These are phyloP conservation scores for Drosophila nikananu DNA, from an alignment of 1,140 invertebrate genomes.

Conservation along the genomic window DNA sequence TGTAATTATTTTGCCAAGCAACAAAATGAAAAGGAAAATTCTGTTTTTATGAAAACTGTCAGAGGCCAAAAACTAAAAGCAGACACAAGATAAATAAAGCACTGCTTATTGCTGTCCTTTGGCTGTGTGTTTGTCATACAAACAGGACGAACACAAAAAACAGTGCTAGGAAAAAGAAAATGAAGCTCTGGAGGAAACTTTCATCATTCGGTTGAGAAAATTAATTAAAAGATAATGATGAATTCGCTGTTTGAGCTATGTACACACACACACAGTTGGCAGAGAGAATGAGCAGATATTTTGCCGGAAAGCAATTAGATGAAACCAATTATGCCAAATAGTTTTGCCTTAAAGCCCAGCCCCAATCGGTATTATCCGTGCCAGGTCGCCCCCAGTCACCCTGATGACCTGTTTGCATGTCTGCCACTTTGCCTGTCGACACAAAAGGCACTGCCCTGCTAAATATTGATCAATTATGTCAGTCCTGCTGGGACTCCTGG, in stretches of 20 bases:
- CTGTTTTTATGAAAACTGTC: constrained; percentile 58
- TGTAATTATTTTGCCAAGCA: constrained; percentile 62
- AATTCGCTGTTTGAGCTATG: constrained; percentile 53
- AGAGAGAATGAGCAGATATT: constrained; percentile 25
- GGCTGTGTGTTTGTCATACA: constrained; percentile 45
- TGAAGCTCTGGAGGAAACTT: constrained; percentile 52
- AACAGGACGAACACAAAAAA: constrained; percentile 25
- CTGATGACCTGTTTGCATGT: constrained; percentile 76
- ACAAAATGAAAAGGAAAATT: constrained; percentile 56
- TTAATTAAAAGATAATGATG: constrained; percentile 83
- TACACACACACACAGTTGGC: background rate
- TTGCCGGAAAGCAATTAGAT: constrained; percentile 51
- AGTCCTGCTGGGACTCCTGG: constrained; percentile 14
- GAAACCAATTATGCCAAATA: constrained; percentile 54
- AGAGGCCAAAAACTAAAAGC: constrained; percentile 66
- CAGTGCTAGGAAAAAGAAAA: constrained; percentile 30
- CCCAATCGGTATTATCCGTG: constrained; percentile 39
- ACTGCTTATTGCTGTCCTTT: constrained; percentile 55
- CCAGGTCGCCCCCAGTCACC: constrained; percentile 15
- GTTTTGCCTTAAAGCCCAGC: constrained; percentile 16
- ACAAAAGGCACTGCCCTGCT: constrained; percentile 54
- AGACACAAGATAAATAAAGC: constrained; percentile 61
- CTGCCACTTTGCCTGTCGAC: constrained; percentile 69
- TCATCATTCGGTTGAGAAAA: constrained; percentile 61
- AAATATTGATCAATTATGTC: constrained; percentile 76